Percentiles rank a stretch among this genome's conserved stretches.
These are phyloP conservation scores for Ciconia nigra DNA, from an alignment of 2,797 vertebrate species.

Conservation along the genomic window DNA sequence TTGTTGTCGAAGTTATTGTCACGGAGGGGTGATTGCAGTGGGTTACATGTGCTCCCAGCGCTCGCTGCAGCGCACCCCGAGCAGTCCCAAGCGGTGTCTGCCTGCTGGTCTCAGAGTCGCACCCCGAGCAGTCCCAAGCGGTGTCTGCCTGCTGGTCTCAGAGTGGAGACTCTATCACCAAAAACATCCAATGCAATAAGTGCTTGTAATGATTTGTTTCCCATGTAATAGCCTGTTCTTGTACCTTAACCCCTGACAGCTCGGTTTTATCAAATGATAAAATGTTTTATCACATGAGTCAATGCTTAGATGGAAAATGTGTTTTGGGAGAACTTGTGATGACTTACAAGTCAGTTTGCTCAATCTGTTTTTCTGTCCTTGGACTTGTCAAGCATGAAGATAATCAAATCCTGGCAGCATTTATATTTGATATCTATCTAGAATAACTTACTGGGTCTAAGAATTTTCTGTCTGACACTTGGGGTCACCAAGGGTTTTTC, in stretches of 20 bases:
- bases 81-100: not conserved
- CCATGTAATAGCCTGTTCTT: not conserved
- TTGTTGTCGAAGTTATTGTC: not conserved
- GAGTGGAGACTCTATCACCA: not conserved
- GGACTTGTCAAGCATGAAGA: not conserved
- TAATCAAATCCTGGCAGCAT: not conserved
- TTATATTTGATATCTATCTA: not conserved
- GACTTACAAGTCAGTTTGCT: not conserved
- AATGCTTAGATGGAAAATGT: not conserved
- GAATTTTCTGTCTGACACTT: not conserved
- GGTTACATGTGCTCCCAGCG: not conserved
- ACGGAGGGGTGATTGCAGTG: fast-evolving
- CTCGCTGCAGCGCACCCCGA: fast-evolving
- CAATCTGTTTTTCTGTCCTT: not conserved
- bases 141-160: not conserved
- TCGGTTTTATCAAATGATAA: not conserved
- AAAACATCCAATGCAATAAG: not conserved
- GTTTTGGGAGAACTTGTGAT: not conserved
- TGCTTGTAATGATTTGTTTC: not conserved
- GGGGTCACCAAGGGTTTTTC: not conserved
- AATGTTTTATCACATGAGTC: not conserved
- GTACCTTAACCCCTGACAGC: not conserved
- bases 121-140: not conserved
- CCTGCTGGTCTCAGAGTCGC: not conserved
- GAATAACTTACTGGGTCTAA: not conserved